phyloP scores from a whole-genome alignment of 2,888 invertebrate genomes.

The Pollenia angustigena region DNA sequence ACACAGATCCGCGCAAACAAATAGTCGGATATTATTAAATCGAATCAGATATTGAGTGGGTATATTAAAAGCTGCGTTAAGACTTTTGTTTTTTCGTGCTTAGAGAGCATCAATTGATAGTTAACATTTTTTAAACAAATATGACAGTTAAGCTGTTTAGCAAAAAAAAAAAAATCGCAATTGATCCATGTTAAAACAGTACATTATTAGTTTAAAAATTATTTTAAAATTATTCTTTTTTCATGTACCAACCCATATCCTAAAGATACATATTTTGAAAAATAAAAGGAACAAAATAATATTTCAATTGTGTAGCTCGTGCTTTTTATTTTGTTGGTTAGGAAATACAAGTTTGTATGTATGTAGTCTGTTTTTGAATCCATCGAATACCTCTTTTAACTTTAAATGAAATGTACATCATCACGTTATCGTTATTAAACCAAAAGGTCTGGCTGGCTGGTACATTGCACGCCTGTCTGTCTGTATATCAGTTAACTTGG shows the following conservation, averaged over 20 bases:
- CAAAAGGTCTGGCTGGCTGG: constrained; percentile 48
- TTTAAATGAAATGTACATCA: constrained; percentile 66
- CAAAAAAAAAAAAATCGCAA: too few relatives aligned
- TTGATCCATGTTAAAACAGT: too few relatives aligned
- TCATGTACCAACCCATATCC: constrained; percentile 35
- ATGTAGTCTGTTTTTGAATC: background rate
- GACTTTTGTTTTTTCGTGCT: too few relatives aligned
- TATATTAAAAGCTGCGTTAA: too few relatives aligned
- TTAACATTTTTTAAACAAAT: too few relatives aligned
- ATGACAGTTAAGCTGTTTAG: too few relatives aligned
- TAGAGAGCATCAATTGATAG: too few relatives aligned
- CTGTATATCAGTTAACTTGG: constrained; percentile 7
- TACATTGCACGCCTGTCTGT: constrained; percentile 13
- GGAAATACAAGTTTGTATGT: constrained; percentile 1
- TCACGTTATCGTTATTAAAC: constrained; percentile 70
- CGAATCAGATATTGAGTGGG: too few relatives aligned
- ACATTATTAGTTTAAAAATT: too few relatives aligned
- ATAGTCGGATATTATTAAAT: too few relatives aligned
- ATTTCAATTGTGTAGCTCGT: constrained; percentile 67
- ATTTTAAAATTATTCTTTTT: background rate
- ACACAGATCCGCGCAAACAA: too few relatives aligned
- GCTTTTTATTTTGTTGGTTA: constrained; percentile 55
- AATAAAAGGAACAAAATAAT: constrained; percentile 9
- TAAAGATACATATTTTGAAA: constrained; percentile 11
- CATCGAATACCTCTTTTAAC: constrained; percentile 19